Conservation (phyloP, 2,888 invertebrate genomes). For the Schizotus pectinicornis region DNA sequence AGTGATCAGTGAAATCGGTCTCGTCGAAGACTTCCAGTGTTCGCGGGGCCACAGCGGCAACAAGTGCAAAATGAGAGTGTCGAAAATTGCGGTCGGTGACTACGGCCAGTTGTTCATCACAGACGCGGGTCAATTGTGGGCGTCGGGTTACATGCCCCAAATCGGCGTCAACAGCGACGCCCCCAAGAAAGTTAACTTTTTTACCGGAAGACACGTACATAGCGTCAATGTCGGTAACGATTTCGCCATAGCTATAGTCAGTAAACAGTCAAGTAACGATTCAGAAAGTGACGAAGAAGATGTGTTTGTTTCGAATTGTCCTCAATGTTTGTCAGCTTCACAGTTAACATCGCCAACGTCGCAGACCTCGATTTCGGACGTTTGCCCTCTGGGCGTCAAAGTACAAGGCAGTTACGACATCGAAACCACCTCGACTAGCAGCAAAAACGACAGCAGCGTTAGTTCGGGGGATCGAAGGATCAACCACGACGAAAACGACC, state of each 20-base stretch:
- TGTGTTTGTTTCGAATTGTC: constrained; percentile 70
- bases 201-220: constrained; percentile 71
- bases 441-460: constrained; percentile 46
- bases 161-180: constrained; percentile 65
- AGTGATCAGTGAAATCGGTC: constrained; percentile 65
- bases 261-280: constrained; percentile 60
- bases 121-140: constrained; percentile 73
- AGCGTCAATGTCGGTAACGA: constrained; percentile 77
- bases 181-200: constrained; percentile 71
- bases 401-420: constrained; percentile 59
- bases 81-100: constrained; percentile 67
- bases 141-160: constrained; percentile 71
- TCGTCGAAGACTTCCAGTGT: constrained; percentile 70
- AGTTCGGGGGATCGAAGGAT: constrained; percentile 34
- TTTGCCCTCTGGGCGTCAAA: constrained; percentile 68
- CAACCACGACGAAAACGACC: constrained; percentile 45
- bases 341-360: constrained; percentile 66
- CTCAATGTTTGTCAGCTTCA: constrained; percentile 67
- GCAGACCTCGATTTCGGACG: constrained; percentile 67
- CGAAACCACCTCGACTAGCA: constrained; percentile 49
- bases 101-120: constrained; percentile 70
- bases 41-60: constrained; percentile 68
- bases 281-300: constrained; percentile 68
- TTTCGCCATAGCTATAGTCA: constrained; percentile 77
- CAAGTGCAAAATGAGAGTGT: constrained; percentile 67